Evolutionary conservation across 1,140 invertebrate genomes (phyloP).

Genomic region (Anthonomus grandis): DNA sequence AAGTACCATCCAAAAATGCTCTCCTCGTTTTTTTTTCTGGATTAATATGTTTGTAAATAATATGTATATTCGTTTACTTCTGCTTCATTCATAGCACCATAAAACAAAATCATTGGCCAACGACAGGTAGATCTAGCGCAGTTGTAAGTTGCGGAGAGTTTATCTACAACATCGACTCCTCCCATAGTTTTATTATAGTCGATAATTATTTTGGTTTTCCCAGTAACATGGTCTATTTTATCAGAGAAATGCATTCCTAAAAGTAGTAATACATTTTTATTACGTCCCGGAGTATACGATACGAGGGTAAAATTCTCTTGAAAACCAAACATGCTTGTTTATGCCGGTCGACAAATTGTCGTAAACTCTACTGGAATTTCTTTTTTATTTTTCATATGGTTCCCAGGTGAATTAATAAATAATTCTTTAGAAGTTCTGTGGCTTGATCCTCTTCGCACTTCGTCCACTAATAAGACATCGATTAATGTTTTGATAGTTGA

Average conservation of each 20-base stretch:
- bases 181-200: conserved; percentile 25
- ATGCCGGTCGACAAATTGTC: too few species aligned
- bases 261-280: conserved; percentile 16
- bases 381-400: too few species aligned
- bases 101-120: conserved; percentile 26
- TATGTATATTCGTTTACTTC: conserved; percentile 15
- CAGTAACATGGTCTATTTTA: conserved; percentile 7
- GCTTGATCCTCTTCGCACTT: too few species aligned
- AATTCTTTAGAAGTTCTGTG: too few species aligned
- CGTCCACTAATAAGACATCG: too few species aligned
- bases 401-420: too few species aligned
- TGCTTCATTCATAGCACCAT: conserved; percentile 17
- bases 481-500: too few species aligned
- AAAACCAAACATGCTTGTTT: too few species aligned
- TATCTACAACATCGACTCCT: conserved; percentile 25
- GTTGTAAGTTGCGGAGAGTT: conserved; percentile 18
- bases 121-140: conserved; percentile 13
- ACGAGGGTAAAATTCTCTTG: conserved; percentile 11
- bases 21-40: not conserved
- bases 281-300: conserved; percentile 4
- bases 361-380: too few species aligned
- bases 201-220: conserved; percentile 21
- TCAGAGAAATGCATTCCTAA: conserved; percentile 23
- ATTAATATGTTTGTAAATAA: conserved; percentile 9
- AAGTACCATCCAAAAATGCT: too few species aligned